These are phyloP conservation scores for Cheilosia vulpina DNA, from an alignment of 2,888 invertebrate genomes.

Conservation along the genomic window DNA sequence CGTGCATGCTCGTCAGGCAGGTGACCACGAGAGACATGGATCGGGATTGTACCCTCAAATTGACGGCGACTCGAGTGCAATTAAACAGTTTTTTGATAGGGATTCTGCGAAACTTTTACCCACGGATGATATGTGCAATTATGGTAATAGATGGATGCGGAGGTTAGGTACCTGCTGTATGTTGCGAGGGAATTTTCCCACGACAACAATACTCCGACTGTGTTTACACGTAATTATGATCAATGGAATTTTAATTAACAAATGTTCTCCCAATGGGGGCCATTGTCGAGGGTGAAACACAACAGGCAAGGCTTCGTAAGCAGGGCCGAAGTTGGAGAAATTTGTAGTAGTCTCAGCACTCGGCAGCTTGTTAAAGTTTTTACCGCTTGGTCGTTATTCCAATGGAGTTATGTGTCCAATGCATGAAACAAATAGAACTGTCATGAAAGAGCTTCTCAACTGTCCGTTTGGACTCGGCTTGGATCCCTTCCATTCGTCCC, in stretches of 20 bases:
- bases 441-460: too few species aligned
- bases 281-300: not conserved
- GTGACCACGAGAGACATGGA: conserved; percentile 38
- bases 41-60: conserved; percentile 28
- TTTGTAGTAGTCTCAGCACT: too few species aligned
- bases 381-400: too few species aligned
- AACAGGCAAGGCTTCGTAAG: not conserved
- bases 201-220: conserved; percentile 1
- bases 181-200: too few species aligned
- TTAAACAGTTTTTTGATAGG: conserved; percentile 29
- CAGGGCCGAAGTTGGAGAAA: not conserved
- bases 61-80: conserved; percentile 42
- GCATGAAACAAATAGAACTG: too few species aligned
- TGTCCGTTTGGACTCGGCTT: too few species aligned
- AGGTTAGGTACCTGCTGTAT: not conserved
- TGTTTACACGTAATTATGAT: conserved; percentile 14
- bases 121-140: conserved; percentile 34
- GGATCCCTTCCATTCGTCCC: too few species aligned
- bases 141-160: not conserved
- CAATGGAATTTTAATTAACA: conserved; percentile 20
- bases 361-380: too few species aligned
- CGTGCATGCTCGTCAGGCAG: conserved; percentile 11
- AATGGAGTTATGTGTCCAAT: too few species aligned
- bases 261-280: not conserved
- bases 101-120: conserved; percentile 28